Percentiles rank a stretch among this genome's conserved stretches.
These are phyloP conservation scores for Macaca mulatta DNA, from an alignment of 2,113 vertebrate genomes.

Conservation along the genomic window DNA sequence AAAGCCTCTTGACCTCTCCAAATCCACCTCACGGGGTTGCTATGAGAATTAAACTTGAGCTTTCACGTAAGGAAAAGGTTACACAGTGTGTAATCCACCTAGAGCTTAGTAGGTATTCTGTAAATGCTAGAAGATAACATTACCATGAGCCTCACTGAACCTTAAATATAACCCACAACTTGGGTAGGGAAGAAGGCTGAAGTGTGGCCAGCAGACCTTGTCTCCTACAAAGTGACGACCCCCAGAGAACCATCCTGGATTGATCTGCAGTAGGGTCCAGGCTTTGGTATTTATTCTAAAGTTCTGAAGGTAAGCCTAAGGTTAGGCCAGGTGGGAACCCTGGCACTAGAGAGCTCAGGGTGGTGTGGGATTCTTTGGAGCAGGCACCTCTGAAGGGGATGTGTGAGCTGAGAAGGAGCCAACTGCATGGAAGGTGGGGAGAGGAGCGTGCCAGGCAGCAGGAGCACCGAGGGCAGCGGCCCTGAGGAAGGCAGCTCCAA, in stretches of 20 bases:
- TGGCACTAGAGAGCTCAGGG: neutral
- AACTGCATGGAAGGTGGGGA: neutral
- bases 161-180: neutral
- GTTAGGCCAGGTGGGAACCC: neutral
- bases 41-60: neutral
- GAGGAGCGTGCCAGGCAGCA: neutral
- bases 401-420: neutral
- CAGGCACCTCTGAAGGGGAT: neutral
- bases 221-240: neutral
- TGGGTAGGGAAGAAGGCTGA: neutral
- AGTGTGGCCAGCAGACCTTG: neutral
- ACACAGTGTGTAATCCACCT: fast-evolving
- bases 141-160: neutral
- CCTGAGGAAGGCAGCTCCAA: too few species aligned
- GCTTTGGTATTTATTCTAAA: neutral
- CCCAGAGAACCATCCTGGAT: neutral
- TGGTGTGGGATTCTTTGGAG: neutral
- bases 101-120: neutral
- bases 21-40: neutral
- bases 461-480: neutral
- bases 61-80: neutral
- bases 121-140: neutral
- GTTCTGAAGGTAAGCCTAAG: neutral
- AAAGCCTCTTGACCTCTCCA: neutral
- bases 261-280: neutral